Percentiles rank a stretch among this genome's conserved stretches.
Evolutionary conservation across 2,888 invertebrate species (phyloP).

Genomic region (Yponomeuta malinellus): DNA sequence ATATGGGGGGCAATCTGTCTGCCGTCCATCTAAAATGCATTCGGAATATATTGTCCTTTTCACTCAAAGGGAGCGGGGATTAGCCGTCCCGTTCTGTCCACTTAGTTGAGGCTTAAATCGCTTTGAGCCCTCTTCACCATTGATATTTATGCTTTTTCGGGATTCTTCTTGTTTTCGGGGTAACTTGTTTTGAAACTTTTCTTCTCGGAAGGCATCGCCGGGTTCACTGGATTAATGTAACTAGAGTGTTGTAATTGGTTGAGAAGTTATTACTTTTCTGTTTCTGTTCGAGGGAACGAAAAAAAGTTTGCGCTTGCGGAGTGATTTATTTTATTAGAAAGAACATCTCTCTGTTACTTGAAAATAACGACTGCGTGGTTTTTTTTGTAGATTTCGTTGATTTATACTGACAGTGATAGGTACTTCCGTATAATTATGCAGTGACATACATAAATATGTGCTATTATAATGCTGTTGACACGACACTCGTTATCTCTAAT

Average conservation of each 20-base stretch:
- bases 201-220: constrained; percentile 49
- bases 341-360: constrained; percentile 48
- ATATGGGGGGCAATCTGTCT: constrained; percentile 33
- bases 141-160: constrained; percentile 65
- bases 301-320: constrained; percentile 41
- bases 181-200: constrained; percentile 61
- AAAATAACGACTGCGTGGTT: constrained; percentile 40
- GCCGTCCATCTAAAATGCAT: constrained; percentile 54
- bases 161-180: constrained; percentile 41
- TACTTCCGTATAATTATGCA: constrained; percentile 25
- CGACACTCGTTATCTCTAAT: constrained; percentile 16
- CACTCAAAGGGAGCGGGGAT: constrained; percentile 22
- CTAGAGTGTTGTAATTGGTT: constrained; percentile 66
- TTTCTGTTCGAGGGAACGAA: constrained; percentile 49
- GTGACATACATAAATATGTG: no score
- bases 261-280: constrained; percentile 61
- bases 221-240: constrained; percentile 60
- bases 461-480: no score
- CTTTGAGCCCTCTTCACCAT: constrained; percentile 52
- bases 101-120: constrained; percentile 38
- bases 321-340: constrained; percentile 57
- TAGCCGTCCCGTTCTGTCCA: constrained; percentile 23
- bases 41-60: constrained; percentile 45
- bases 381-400: constrained; percentile 40
- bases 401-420: constrained; percentile 40